These are phyloP conservation scores for Patella ulyssiponensis DNA, from an alignment of 2,888 invertebrate genomes.

Conservation along the genomic window DNA sequence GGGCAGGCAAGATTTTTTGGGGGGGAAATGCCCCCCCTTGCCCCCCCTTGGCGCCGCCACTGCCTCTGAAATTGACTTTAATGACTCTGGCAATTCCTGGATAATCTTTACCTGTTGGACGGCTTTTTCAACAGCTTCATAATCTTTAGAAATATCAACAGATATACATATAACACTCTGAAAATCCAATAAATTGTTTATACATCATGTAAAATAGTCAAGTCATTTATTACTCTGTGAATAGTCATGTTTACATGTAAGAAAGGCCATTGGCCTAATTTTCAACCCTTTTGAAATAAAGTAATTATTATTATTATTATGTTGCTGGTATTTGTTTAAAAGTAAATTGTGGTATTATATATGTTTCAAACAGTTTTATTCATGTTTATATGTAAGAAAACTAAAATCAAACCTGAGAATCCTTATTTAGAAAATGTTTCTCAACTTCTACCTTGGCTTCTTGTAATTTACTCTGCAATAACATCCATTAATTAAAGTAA, in stretches of 20 bases:
- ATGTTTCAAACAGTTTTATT: too few species aligned
- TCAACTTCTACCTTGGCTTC: conserved; percentile 78
- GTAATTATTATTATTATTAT: too few species aligned
- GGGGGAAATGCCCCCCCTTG: too few species aligned
- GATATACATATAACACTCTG: conserved; percentile 65
- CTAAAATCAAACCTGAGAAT: conserved; percentile 36
- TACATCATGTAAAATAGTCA: not conserved
- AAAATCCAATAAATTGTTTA: conserved; percentile 26
- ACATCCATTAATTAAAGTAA: not conserved
- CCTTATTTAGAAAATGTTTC: conserved; percentile 72
- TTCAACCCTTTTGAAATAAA: too few species aligned
- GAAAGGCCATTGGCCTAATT: too few species aligned
- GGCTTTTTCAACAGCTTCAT: conserved; percentile 58
- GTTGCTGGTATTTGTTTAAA: too few species aligned
- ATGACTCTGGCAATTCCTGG: not conserved
- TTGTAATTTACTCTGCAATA: conserved; percentile 74
- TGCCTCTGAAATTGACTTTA: too few species aligned
- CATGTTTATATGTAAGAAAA: too few species aligned
- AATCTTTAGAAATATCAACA: conserved; percentile 67
- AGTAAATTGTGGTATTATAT: too few species aligned
- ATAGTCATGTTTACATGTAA: too few species aligned
- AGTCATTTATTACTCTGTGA: conserved; percentile 9
- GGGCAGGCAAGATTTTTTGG: too few species aligned
- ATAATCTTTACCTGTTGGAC: conserved; percentile 55
- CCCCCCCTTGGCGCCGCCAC: too few species aligned